Base-by-base conservation (phyloP, 2,113 vertebrate species). In the Phaethon lepturus region DNA sequence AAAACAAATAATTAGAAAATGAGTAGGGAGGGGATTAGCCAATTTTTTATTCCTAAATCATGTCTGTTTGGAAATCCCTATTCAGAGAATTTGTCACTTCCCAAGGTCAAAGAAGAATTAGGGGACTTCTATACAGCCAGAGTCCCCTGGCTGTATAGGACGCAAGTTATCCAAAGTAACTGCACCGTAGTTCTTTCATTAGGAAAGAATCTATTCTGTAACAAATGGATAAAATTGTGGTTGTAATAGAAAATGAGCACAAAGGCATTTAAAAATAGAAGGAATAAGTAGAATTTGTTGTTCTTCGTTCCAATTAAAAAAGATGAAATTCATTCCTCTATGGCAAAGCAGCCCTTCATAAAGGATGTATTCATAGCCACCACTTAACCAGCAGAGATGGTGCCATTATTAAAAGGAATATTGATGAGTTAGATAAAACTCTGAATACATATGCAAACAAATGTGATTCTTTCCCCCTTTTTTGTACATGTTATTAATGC, bases 381-480 rank as follows among this genome's bases (percentile, higher is more conserved):
- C 67, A 63, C 49, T 96, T 91, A 86, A 31, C 44, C 4, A 9
- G 45, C 31, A 84, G 75, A 88, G 86, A 84, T 82, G 28, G 6
- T 86, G 42, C 64, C 78, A 62, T 90, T 93, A 93, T 91, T 91
- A 92, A 96, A 95, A 88, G 62, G 75, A 95, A 95, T 96, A 84
- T 90, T 93, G 92, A 90, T 95, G 85, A 91, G 29, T 86, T 68
- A 45, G 82, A 88, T 79, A 71, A 45, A 93, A 81, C 56, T 67
- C 74, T 94, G 74, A 87, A 78, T 89, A 76, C 17, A 50, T 92
- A 78, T 83, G n/a, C 73, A 95, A 94, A 89, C 29, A 93, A 85
- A 95, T 91, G 13, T 35, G 28, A 69, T 94, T 74, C 1, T 74
- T 83, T 69, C 29, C 12, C 17, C 52, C 62, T 47, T 59, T 59